A percentile compares a stretch with the other conserved stretches of the same genome.
Conservation (phyloP, 2,888 invertebrate species). For the Holacanthella duospinosa region DNA sequence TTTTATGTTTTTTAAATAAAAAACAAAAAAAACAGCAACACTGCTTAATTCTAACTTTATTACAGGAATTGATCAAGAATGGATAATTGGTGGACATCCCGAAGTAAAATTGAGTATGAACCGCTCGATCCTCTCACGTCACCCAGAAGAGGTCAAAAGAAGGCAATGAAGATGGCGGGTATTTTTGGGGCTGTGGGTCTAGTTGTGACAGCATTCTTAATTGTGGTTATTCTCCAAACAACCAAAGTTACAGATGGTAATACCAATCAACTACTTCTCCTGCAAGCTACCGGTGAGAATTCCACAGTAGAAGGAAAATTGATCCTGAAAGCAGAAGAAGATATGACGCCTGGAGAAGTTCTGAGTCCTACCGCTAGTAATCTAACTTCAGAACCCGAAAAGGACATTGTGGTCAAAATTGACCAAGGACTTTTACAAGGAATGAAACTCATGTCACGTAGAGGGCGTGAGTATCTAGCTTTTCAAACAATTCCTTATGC, state of each 20-base stretch:
- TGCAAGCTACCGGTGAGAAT: neutral
- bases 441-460: too few species aligned
- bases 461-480: too few species aligned
- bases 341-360: too few species aligned
- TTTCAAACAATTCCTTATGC: too few species aligned
- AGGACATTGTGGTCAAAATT: neutral
- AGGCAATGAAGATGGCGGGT: neutral
- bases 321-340: neutral
- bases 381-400: neutral
- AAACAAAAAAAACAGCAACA: too few species aligned
- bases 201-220: neutral
- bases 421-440: slow-evolving; percentile 11
- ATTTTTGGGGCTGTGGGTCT: neutral
- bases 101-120: neutral
- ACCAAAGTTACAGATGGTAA: neutral
- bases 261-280: neutral
- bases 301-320: neutral
- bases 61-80: too few species aligned
- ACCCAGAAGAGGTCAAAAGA: neutral
- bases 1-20: too few species aligned
- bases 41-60: neutral
- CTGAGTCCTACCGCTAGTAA: neutral
- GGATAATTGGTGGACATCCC: neutral
- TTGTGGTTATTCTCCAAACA: neutral
- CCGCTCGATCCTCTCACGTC: neutral